Evolutionary conservation across 2,888 invertebrate genomes (phyloP).

Genomic region (Cerastis rubricosa): DNA sequence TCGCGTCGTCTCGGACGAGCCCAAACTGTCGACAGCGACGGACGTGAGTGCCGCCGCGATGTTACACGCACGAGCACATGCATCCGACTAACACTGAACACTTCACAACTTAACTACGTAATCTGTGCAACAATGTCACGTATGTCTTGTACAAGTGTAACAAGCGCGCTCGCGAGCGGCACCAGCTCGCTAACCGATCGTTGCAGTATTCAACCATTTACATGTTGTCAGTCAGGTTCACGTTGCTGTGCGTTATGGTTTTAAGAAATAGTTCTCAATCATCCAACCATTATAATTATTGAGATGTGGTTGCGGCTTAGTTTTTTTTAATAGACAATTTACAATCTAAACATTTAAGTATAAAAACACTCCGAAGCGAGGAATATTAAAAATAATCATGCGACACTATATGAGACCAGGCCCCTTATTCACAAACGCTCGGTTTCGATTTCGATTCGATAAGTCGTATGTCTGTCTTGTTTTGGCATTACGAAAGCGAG

Average conservation of each 20-base stretch:
- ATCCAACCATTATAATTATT: slow-evolving; percentile 43
- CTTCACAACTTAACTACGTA: neutral
- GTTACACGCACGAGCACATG: neutral
- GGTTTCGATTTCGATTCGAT: too few relatives aligned
- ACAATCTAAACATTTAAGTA: slow-evolving; percentile 45
- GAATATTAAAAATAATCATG: slow-evolving; percentile 36
- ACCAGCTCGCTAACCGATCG: slow-evolving; percentile 4
- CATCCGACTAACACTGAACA: slow-evolving; percentile 5
- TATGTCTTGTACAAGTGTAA: slow-evolving; percentile 40
- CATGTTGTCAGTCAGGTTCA: slow-evolving; percentile 32
- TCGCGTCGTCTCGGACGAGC: slow-evolving; percentile 5
- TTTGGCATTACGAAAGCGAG: too few relatives aligned
- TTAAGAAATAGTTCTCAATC: slow-evolving; percentile 32
- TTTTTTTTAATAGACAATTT: slow-evolving; percentile 20
- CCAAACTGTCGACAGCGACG: neutral
- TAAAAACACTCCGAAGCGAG: slow-evolving; percentile 38
- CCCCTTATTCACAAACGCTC: too few relatives aligned
- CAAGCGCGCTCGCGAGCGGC: slow-evolving; percentile 1
- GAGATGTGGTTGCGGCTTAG: slow-evolving; percentile 48
- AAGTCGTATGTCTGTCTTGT: too few relatives aligned
- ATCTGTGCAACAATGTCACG: slow-evolving; percentile 8
- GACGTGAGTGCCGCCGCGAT: neutral
- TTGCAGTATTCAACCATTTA: slow-evolving; percentile 1
- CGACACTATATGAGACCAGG: slow-evolving; percentile 47
- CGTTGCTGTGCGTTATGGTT: slow-evolving; percentile 42